Percentiles rank a stretch among this genome's conserved stretches.
Evolutionary conservation across 2,888 invertebrate species (phyloP).

Genomic region (Agriopis leucophaearia): DNA sequence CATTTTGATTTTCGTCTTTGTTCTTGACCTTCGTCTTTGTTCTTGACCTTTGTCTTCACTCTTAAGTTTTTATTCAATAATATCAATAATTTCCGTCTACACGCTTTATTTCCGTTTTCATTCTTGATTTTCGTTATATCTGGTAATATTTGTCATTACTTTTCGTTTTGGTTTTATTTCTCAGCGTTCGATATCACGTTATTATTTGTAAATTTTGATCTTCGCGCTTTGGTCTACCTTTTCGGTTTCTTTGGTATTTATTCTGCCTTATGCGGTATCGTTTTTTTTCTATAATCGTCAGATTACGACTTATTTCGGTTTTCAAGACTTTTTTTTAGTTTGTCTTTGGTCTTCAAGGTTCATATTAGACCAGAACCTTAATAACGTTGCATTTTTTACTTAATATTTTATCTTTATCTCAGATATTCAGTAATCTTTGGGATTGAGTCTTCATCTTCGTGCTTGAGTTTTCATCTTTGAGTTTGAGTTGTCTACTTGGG

Average conservation of each 20-base stretch:
- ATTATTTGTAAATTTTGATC: slow-evolving; percentile 9
- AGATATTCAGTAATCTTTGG: not conserved
- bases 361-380: no score
- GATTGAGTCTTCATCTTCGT: not conserved
- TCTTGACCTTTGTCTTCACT: slow-evolving; percentile 2
- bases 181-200: slow-evolving; percentile 12
- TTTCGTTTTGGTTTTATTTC: not conserved
- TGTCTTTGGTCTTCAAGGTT: no score
- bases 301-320: no score
- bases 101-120: slow-evolving; percentile 10
- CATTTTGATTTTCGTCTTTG: slow-evolving; percentile 8
- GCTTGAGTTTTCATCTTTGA: slow-evolving; percentile 14
- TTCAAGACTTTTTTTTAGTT: not conserved
- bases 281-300: no score
- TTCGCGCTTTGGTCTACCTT: slow-evolving; percentile 12
- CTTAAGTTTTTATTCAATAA: not conserved
- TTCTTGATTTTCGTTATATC: slow-evolving; percentile 9
- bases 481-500: slow-evolving; percentile 16
- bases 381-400: no score
- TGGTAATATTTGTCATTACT: slow-evolving; percentile 11
- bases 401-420: no score
- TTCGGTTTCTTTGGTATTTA: slow-evolving; percentile 7
- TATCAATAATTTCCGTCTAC: not conserved
- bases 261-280: no score
- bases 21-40: slow-evolving; percentile 12